These are phyloP conservation scores for Alethe castanea DNA, from an alignment of 2,113 vertebrate species.

Conservation along the genomic window DNA sequence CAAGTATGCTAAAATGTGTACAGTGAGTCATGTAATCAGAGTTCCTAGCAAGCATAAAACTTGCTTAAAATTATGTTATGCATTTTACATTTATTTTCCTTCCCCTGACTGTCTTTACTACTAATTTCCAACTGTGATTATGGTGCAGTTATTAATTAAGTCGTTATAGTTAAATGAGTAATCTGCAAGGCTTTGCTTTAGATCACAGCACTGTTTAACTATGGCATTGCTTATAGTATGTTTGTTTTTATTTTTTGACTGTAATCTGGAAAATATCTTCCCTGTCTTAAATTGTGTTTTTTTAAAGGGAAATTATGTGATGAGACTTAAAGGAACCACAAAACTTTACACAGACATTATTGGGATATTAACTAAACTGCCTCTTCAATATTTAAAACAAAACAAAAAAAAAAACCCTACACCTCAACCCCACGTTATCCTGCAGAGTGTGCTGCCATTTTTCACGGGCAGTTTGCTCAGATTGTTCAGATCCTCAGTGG, in stretches of 20 bases:
- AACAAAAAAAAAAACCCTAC: too few relatives aligned
- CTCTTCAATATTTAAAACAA: background rate
- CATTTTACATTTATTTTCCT: background rate
- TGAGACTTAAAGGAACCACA: background rate
- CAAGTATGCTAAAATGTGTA: background rate
- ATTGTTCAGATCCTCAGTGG: background rate
- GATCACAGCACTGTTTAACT: background rate
- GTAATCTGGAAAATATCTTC: background rate
- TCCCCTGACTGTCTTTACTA: background rate
- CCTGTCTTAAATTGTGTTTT: background rate
- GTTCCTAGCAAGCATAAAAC: background rate
- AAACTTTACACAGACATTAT: background rate
- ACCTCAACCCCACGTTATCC: background rate
- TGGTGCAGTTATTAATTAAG: constrained; percentile 14
- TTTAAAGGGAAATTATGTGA: background rate
- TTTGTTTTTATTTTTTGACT: background rate
- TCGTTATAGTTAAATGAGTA: background rate
- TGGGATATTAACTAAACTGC: background rate
- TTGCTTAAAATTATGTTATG: background rate
- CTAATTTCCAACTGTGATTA: constrained; percentile 15
- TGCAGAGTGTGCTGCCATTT: background rate
- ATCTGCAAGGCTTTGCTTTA: background rate
- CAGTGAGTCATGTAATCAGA: background rate
- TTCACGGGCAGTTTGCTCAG: background rate
- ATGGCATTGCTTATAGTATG: background rate